Base-by-base conservation (phyloP, 2,113 vertebrate species). In the Telmatochromis brachygnathus region DNA sequence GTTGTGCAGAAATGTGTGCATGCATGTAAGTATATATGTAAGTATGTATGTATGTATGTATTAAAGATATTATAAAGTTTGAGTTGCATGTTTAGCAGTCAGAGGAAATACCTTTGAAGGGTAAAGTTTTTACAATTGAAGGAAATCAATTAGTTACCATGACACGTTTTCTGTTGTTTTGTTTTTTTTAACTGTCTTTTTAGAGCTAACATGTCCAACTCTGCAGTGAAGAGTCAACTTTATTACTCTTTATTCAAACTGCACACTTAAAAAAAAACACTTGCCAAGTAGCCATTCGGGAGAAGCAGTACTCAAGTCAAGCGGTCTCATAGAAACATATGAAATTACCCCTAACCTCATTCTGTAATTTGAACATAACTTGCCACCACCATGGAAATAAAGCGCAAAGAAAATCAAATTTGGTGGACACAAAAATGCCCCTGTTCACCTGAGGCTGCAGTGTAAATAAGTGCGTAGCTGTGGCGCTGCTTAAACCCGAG, bases 211-310 rank as follows among this genome's bases (percentile, higher is more conserved):
- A 51, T 51, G 45, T 51, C 26, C 73, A 77, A 51, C 26, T 49
- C 45, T 77, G 45, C 73, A 51, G 9, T 77, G 45, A 51, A 75
- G 23, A 30, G 42, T 30, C 42, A 75, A 30, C 45, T 13, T n/a
- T 33, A 30, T 19, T 45, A 15, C 65, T 15, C 65, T 45, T 70
- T 70, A 23, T 42, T 70, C 37, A 70, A 42, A 73, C 13, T 45
- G 37, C 39, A 73, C 21, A 47, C 37, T 47, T 73, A 23, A 21
- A 62, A 60, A 21, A 42, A 39, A 0, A 0, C n/a, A 21, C n/a
- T 42, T 42, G 37, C 35, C n/a, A 70, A 28, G 70, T 28, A 28
- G 70, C 15, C 10, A 75, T 30, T 30, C 2, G 9, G 42, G 42
- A 49, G 70, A 77, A 30, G 23, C 15, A 49, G 23, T 77, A 19